Evolutionary conservation across 1,140 invertebrate species (phyloP).

Genomic region (Dreissena rostriformis): DNA sequence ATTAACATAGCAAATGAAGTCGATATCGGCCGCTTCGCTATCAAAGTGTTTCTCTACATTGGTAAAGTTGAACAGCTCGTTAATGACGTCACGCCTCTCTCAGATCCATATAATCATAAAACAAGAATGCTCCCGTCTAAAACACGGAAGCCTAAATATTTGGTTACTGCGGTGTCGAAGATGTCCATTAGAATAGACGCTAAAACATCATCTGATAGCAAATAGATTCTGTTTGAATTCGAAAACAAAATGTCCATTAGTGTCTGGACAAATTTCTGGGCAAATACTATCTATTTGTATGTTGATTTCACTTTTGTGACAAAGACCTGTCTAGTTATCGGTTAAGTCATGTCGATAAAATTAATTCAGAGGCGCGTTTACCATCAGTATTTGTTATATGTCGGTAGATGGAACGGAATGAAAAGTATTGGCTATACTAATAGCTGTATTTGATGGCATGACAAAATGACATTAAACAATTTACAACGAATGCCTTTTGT

Average conservation of each 20-base stretch:
- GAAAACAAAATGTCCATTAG: neutral
- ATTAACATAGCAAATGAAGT: slow-evolving; percentile 31
- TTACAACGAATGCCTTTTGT: too few species aligned
- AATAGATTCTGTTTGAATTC: neutral
- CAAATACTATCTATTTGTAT: neutral
- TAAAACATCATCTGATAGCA: neutral
- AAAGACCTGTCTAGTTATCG: neutral
- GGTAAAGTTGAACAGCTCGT: neutral
- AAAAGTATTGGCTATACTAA: too few species aligned
- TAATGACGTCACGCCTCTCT: slow-evolving; percentile 32
- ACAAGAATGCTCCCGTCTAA: neutral
- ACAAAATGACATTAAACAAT: too few species aligned
- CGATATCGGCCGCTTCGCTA: neutral
- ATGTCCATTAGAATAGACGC: neutral
- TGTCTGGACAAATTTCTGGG: neutral
- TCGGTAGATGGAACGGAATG: too few species aligned
- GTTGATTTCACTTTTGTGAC: neutral
- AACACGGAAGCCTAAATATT: slow-evolving; percentile 50
- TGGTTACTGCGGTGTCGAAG: slow-evolving; percentile 30
- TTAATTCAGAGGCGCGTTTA: neutral
- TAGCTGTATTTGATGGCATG: too few species aligned
- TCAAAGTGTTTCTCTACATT: too few species aligned
- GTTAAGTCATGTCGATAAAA: neutral
- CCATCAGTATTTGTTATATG: too few species aligned
- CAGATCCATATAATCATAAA: slow-evolving; percentile 33